These are phyloP conservation scores for Bombus superbus DNA, from an alignment of 1,140 invertebrate species.

Conservation along the genomic window DNA sequence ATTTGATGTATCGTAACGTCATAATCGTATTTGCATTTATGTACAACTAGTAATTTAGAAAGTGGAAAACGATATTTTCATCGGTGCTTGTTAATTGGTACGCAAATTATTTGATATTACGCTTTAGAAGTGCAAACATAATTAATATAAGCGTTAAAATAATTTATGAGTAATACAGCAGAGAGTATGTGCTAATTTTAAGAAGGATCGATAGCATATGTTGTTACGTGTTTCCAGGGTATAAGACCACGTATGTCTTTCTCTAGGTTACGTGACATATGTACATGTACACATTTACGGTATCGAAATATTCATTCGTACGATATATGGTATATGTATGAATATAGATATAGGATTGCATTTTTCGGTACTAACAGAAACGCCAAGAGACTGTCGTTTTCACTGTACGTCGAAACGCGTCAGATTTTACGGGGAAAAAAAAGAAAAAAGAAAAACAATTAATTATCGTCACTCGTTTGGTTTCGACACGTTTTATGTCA, in stretches of 20 bases:
- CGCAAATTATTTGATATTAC: neutral
- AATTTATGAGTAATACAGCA: conserved; percentile 48
- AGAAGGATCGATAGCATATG: conserved; percentile 50
- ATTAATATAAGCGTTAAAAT: conserved; percentile 24
- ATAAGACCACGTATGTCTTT: conserved; percentile 57
- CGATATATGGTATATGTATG: neutral
- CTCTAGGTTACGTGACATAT: conserved; percentile 40
- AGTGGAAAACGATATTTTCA: neutral
- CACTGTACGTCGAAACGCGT: too few relatives aligned
- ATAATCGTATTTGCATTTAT: neutral
- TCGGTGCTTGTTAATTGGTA: neutral
- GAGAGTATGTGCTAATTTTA: conserved; percentile 35
- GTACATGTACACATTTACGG: neutral
- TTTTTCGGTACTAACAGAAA: conserved; percentile 28
- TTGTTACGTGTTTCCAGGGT: conserved; percentile 56
- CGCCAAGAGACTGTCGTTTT: neutral
- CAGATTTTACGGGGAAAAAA: too few relatives aligned
- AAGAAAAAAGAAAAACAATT: too few relatives aligned
- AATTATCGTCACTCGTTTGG: too few relatives aligned
- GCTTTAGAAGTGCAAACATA: neutral
- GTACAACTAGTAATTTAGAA: neutral
- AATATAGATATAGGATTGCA: conserved; percentile 15
- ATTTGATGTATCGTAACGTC: neutral
- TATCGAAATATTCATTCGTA: conserved; percentile 55
- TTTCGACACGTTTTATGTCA: neutral